Evolutionary conservation across 1,140 invertebrate species (phyloP).

Genomic region (Vanessa atalanta): DNA sequence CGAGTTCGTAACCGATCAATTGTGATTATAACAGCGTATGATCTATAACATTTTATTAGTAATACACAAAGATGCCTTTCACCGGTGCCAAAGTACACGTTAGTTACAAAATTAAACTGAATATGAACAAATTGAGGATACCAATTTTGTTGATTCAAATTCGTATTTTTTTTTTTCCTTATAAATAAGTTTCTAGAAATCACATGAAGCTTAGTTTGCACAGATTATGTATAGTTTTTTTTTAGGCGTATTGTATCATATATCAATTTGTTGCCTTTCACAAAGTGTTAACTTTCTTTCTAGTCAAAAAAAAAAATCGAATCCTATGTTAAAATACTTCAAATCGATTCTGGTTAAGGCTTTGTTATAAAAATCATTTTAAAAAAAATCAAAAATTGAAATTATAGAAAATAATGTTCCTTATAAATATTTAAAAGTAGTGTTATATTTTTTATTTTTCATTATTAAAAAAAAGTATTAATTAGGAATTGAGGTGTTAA

Average conservation of each 20-base stretch:
- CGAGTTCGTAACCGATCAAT: no score
- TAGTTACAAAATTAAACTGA: neutral
- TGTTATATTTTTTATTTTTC: constrained; percentile 1
- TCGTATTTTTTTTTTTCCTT: neutral
- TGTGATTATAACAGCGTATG: no score
- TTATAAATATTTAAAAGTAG: constrained; percentile 1
- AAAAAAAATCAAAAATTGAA: neutral
- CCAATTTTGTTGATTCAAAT: neutral
- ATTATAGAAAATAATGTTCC: constrained; percentile 12
- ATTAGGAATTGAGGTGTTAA: constrained; percentile 37
- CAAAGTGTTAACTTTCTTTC: constrained; percentile 5
- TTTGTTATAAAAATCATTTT: neutral
- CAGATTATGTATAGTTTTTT: constrained; percentile 3
- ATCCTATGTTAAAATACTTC: neutral
- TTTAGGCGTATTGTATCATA: neutral
- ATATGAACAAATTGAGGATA: no score
- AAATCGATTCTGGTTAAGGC: neutral
- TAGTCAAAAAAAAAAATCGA: constrained; percentile 9
- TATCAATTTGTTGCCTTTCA: neutral
- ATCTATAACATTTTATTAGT: neutral
- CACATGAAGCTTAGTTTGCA: neutral
- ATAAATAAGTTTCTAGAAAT: neutral
- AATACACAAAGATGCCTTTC: constrained; percentile 20
- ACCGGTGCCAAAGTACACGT: constrained; percentile 18
- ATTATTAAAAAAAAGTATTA: constrained; percentile 21